phyloP scores from a whole-genome alignment of 2,888 invertebrate species.

The Yponomeuta malinellus region DNA sequence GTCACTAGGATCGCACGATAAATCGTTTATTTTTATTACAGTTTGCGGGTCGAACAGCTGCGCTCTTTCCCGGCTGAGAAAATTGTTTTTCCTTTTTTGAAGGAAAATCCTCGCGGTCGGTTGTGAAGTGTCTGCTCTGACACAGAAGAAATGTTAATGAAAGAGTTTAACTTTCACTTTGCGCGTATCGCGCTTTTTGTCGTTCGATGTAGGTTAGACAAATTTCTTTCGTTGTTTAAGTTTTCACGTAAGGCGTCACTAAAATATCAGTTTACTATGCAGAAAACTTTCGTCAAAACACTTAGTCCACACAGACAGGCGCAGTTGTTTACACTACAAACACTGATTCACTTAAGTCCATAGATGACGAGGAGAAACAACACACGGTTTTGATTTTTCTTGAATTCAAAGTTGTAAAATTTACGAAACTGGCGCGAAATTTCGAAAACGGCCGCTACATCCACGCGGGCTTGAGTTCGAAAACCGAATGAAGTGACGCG shows the following conservation, averaged over 20 bases:
- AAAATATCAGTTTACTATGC: constrained; percentile 19
- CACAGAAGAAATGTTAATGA: constrained; percentile 28
- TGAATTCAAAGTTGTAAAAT: constrained; percentile 24
- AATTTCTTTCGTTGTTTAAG: constrained; percentile 37
- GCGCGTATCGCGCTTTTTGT: constrained; percentile 38
- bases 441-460: constrained; percentile 33
- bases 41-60: constrained; percentile 61
- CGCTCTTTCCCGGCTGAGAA: constrained; percentile 49
- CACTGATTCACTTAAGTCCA: constrained; percentile 15
- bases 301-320: constrained; percentile 9
- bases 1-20: constrained; percentile 40
- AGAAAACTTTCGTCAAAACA: constrained; percentile 3
- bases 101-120: constrained; percentile 38
- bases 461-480: constrained; percentile 48
- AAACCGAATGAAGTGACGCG: constrained; percentile 71
- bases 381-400: constrained; percentile 1
- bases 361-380: neutral
- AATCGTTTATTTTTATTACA: constrained; percentile 64
- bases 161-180: constrained; percentile 64
- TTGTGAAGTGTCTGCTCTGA: constrained; percentile 22
- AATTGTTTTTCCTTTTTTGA: constrained; percentile 43
- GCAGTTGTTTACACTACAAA: constrained; percentile 23
- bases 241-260: constrained; percentile 22
- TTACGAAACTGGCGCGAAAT: constrained; percentile 43
- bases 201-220: constrained; percentile 57